phyloP scores from a whole-genome alignment of 2,113 vertebrate species.

The Apeltes quadracus region DNA sequence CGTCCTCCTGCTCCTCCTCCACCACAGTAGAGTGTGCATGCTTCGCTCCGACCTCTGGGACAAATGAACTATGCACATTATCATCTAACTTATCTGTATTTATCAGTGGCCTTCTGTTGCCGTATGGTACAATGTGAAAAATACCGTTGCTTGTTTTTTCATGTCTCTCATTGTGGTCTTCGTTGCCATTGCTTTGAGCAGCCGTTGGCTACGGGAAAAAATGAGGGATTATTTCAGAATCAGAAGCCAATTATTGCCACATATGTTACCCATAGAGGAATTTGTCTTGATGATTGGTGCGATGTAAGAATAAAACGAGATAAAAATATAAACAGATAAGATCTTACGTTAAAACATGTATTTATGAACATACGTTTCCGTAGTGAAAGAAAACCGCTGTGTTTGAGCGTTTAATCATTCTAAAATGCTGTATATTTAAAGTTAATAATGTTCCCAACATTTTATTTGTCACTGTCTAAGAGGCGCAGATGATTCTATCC shows the following conservation, averaged over 20 bases:
- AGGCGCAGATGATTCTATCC: neutral
- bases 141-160: conserved; percentile 64
- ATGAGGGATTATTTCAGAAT: no score
- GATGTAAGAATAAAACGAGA: no score
- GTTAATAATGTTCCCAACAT: neutral
- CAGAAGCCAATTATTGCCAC: no score
- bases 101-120: neutral
- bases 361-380: no score
- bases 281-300: no score
- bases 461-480: neutral
- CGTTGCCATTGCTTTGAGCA: conserved; percentile 78
- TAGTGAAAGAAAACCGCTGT: no score
- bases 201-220: conserved; percentile 77
- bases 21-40: conserved; percentile 83
- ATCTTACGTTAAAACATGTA: no score
- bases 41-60: conserved; percentile 50
- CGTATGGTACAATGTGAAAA: neutral
- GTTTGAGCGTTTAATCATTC: neutral
- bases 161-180: conserved; percentile 68
- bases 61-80: neutral
- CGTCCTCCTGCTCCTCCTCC: conserved; percentile 58
- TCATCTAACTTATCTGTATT: neutral
- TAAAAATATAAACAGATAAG: no score
- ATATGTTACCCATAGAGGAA: no score
- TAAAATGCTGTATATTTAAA: neutral